These are phyloP conservation scores for Tiliacea citrago DNA, from an alignment of 2,888 invertebrate species.

Conservation along the genomic window DNA sequence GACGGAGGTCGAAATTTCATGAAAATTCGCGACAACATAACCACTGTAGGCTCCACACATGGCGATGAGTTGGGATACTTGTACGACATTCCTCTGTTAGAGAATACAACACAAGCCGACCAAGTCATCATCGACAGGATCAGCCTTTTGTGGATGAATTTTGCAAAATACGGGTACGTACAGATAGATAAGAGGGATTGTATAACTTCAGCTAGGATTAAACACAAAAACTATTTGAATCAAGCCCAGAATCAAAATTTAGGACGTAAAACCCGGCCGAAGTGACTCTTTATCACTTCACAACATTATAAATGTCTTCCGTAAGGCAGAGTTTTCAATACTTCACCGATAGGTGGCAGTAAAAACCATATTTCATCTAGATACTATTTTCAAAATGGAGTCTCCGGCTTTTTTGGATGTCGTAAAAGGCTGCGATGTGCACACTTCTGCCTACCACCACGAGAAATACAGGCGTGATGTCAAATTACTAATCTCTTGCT, in stretches of 20 bases:
- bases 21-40: constrained; percentile 22
- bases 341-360: neutral
- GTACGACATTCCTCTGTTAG: constrained; percentile 6
- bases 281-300: neutral
- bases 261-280: too few species aligned
- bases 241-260: too few species aligned
- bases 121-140: constrained; percentile 33
- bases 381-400: neutral
- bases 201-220: neutral
- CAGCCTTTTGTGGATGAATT: constrained; percentile 44
- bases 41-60: constrained; percentile 19
- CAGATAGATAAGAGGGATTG: too few species aligned
- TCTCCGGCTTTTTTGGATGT: neutral
- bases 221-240: neutral
- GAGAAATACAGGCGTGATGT: neutral
- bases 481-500: neutral
- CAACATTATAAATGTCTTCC: neutral
- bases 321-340: neutral
- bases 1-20: constrained; percentile 30
- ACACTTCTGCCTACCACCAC: neutral
- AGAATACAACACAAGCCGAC: constrained; percentile 12
- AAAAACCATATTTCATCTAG: neutral
- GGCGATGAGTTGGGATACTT: constrained; percentile 50
- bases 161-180: constrained; percentile 52
- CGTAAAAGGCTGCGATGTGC: neutral